phyloP scores from a whole-genome alignment of 2,113 vertebrate genomes.

The Pseudonaja textilis region DNA sequence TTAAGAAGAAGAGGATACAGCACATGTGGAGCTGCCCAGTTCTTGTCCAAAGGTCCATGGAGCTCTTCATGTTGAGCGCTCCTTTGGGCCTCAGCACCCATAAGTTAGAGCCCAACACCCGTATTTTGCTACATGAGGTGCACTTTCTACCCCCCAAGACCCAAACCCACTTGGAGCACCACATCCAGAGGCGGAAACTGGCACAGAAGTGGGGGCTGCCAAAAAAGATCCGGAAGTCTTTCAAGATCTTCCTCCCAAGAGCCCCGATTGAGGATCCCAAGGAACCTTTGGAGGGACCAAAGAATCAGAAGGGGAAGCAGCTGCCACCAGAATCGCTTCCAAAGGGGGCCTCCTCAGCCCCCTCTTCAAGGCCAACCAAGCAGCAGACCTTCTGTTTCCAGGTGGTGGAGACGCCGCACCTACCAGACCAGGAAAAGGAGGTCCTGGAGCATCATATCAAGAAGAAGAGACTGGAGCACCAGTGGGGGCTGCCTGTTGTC shows the following conservation, averaged over 20 bases:
- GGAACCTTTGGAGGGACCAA: background rate
- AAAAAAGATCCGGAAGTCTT: background rate
- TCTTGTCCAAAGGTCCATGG: background rate
- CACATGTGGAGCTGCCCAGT: background rate
- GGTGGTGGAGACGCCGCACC: background rate
- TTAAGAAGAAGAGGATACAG: constrained; percentile 29
- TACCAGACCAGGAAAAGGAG: background rate
- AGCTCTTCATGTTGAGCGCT: background rate
- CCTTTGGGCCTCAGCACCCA: background rate
- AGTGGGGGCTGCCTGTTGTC: background rate
- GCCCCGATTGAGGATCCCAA: background rate
- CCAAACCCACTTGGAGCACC: background rate
- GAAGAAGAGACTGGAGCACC: background rate
- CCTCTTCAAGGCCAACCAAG: no score
- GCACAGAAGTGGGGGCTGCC: background rate
- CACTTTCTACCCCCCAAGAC: background rate
- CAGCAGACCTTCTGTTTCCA: background rate
- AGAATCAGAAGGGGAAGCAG: background rate
- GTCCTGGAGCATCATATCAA: background rate
- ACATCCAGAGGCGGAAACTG: background rate
- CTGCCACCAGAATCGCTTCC: background rate
- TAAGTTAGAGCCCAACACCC: background rate
- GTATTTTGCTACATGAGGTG: background rate
- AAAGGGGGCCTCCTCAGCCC: background rate
- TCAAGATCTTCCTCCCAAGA: background rate